phyloP scores from a whole-genome alignment of 2,888 invertebrate genomes.

The Oscheius sp. region DNA sequence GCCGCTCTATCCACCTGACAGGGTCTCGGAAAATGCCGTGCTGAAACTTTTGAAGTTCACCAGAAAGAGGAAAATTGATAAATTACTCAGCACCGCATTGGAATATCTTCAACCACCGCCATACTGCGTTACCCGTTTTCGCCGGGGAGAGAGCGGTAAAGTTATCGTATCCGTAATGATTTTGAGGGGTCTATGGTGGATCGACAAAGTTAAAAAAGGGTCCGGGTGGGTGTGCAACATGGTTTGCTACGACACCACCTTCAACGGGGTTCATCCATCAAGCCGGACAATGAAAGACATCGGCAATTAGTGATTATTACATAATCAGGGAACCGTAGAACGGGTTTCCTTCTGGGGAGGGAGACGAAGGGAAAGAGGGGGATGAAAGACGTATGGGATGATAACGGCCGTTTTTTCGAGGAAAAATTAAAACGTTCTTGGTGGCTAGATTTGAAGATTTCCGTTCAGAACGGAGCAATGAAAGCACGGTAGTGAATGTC shows the following conservation, averaged over 20 bases:
- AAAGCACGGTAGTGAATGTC: slow-evolving; percentile 38
- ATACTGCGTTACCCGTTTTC: slow-evolving; percentile 40
- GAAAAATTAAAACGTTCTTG: no score
- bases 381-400: slow-evolving; percentile 16
- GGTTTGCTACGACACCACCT: slow-evolving; percentile 1
- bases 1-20: slow-evolving; percentile 37
- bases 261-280: slow-evolving; percentile 40
- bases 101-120: slow-evolving; percentile 25
- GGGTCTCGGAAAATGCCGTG: slow-evolving; percentile 10
- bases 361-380: slow-evolving; percentile 1
- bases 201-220: slow-evolving; percentile 17
- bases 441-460: slow-evolving; percentile 23
- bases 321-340: slow-evolving; percentile 37
- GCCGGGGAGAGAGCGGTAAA: slow-evolving; percentile 38
- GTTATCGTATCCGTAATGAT: slow-evolving; percentile 29
- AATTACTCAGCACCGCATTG: slow-evolving; percentile 7
- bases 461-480: slow-evolving; percentile 35
- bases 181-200: slow-evolving; percentile 10
- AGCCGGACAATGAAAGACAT: slow-evolving; percentile 37
- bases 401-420: background rate
- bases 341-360: slow-evolving; percentile 29
- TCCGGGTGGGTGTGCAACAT: slow-evolving; percentile 23
- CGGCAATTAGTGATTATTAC: slow-evolving; percentile 39
- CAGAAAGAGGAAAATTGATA: slow-evolving; percentile 3
- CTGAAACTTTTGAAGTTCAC: slow-evolving; percentile 19